Conservation (phyloP, 2,888 invertebrate species). For the Cylindroiulus punctatus region DNA sequence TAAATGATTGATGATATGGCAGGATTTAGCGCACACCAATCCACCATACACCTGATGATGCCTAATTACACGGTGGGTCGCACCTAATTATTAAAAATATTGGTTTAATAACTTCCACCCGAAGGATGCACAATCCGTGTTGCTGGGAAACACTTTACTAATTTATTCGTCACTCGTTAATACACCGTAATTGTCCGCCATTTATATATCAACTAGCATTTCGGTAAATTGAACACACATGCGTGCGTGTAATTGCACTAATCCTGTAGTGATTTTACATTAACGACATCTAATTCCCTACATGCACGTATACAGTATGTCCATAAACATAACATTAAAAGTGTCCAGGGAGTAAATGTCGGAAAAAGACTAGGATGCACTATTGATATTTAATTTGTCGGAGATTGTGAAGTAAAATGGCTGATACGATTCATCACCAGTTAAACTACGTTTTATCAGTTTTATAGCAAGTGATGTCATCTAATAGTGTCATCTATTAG, state of each 20-base stretch:
- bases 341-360: background rate
- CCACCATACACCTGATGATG: background rate
- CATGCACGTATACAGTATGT: background rate
- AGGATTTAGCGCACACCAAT: background rate
- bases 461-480: background rate
- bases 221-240: constrained; percentile 1
- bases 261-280: background rate
- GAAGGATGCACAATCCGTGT: background rate
- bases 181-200: too few relatives aligned
- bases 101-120: background rate
- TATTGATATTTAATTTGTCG: background rate
- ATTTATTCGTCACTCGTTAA: constrained; percentile 29
- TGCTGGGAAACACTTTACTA: background rate
- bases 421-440: too few relatives aligned
- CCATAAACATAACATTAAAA: background rate
- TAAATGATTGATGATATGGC: constrained; percentile 28
- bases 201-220: background rate
- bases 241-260: background rate
- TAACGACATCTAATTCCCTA: background rate
- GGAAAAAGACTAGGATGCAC: background rate
- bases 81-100: constrained; percentile 2
- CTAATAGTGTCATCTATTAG: background rate
- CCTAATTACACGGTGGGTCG: background rate
- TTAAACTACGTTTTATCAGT: background rate
- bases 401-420: too few relatives aligned